Evolutionary conservation across 2,113 vertebrate species (phyloP), one percentile per base, ranked within the genome.

Genomic region (Tachysurus vachellii): DNA sequence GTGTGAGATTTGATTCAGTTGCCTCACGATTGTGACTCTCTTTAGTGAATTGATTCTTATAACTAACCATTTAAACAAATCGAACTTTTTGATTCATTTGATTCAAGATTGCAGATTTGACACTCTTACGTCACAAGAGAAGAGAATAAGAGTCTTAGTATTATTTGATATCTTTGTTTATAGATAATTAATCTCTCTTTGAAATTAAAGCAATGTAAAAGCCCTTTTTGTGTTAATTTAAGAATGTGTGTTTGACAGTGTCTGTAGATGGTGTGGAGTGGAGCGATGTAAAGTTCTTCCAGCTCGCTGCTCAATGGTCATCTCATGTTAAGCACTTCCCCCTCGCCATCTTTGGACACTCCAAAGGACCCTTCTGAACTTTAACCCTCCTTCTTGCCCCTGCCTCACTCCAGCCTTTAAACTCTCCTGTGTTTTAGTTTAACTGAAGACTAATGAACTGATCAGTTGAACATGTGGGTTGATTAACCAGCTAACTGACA

Each of bases 261-360:
- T 93, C 97, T 91, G 98, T 99, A 10, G 98, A 99, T 0, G 98
- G 98, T 0, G 96, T 99, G 54, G 98, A 99, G 90, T 99, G 98
- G 98, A 98, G 97, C 0, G 98, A 99, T 0, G 98, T 99, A 80
- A 99, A 99, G 95, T 99, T 99, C 93, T 99, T 99, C 94, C 98
- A 99, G 94, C 94, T 99, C 91, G 98, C 98, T 2, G 98, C 98
- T 19, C 98, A 99, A 93, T 99, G 98, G 98, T 99, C 98, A 8
- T 99, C 98, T 56, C 98, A 99, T 0, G 98, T 99, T 93, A 99
- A 99, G 93, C 97, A 99, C 94, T 99, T 99, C 92, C 98, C 98
- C 87, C 97, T 99, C 90, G 99, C 97, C 91, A 95, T 97, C 92
- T 99, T 99, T 82, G 97, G 97, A 93, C 97, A 97, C 95, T 93